Evolutionary conservation across 2,888 invertebrate species (phyloP).

Genomic region (Agrypnus murinus): DNA sequence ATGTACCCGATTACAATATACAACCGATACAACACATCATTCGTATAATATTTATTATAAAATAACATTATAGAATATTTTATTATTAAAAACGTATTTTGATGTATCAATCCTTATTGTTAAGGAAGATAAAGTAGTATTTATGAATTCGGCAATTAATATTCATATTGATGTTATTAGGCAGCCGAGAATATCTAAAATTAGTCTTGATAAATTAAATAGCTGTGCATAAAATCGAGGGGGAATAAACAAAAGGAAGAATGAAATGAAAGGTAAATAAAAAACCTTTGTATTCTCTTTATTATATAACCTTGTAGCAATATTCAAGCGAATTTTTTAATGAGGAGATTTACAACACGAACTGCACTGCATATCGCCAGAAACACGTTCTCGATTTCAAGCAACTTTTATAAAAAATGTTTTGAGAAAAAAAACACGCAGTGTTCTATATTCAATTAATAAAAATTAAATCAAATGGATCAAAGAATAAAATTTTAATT

Average conservation of each 20-base stretch:
- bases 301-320: neutral
- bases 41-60: no score
- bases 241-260: constrained; percentile 6
- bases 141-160: no score
- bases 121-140: no score
- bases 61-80: no score
- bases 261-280: neutral
- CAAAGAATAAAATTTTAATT: neutral
- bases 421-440: neutral
- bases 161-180: no score
- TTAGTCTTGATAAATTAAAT: no score
- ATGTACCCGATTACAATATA: no score
- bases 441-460: constrained; percentile 5
- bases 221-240: neutral
- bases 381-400: neutral
- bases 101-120: no score
- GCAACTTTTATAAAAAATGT: neutral
- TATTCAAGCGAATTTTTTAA: constrained; percentile 1
- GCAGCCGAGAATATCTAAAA: no score
- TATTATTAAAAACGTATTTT: no score
- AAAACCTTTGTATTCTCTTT: neutral
- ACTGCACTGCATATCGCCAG: neutral
- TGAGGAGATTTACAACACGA: neutral
- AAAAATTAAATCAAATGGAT: neutral
- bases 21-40: no score